These are phyloP conservation scores for Perccottus glenii DNA, from an alignment of 2,113 vertebrate species.

Conservation along the genomic window DNA sequence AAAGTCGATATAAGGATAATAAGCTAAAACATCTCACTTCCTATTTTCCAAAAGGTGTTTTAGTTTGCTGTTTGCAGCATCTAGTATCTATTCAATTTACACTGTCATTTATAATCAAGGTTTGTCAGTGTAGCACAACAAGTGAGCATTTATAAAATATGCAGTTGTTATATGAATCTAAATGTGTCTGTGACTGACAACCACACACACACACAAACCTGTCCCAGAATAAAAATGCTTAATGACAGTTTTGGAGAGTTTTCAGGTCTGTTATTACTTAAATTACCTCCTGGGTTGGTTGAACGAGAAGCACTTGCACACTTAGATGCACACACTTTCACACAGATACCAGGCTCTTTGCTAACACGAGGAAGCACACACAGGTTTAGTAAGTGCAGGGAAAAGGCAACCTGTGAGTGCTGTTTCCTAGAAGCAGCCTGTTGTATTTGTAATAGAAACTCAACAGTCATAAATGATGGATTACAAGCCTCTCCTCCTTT, in stretches of 20 bases:
- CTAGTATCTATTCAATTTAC: too few species aligned
- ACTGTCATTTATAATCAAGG: too few species aligned
- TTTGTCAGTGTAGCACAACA: too few species aligned
- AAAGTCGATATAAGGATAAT: too few species aligned
- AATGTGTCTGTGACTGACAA: neutral
- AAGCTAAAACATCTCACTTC: too few species aligned
- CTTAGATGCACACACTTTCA: slow-evolving; percentile 43
- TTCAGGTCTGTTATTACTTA: slow-evolving; percentile 70
- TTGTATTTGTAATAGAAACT: slow-evolving; percentile 73
- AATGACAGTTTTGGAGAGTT: slow-evolving; percentile 66
- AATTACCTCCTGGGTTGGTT: slow-evolving; percentile 64
- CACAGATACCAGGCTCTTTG: slow-evolving; percentile 31
- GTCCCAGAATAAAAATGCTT: slow-evolving; percentile 64
- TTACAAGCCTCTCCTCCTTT: slow-evolving; percentile 37
- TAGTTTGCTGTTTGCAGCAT: too few species aligned
- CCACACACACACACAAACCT: slow-evolving; percentile 39
- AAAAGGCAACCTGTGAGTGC: slow-evolving; percentile 70
- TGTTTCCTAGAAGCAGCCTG: slow-evolving; percentile 57
- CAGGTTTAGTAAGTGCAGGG: slow-evolving; percentile 48
- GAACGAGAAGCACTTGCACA: slow-evolving; percentile 34
- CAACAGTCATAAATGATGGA: slow-evolving; percentile 60
- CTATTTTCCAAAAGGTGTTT: too few species aligned
- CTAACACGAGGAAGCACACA: slow-evolving; percentile 12
- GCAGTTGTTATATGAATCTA: too few species aligned
- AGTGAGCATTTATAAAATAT: too few species aligned